Evolutionary conservation across 2,113 vertebrate species (phyloP).

Genomic region (Ptychochromis oligacanthus): DNA sequence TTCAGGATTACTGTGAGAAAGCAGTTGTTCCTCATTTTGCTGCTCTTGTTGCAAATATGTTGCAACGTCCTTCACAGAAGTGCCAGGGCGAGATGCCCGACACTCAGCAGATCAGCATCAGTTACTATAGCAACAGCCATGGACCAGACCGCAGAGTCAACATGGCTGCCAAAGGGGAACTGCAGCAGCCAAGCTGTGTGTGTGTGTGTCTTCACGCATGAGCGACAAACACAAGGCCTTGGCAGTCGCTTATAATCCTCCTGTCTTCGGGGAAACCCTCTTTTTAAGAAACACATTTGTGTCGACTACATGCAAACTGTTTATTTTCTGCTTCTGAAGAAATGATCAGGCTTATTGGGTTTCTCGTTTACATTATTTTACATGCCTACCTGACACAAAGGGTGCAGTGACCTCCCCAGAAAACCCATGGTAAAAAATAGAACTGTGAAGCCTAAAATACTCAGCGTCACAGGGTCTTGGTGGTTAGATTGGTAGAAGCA

Average conservation of each 20-base stretch:
- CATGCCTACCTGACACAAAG: background rate
- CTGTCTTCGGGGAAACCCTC: background rate
- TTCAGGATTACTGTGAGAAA: background rate
- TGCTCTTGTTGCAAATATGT: constrained; percentile 27
- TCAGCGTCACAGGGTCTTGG: background rate
- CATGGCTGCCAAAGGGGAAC: constrained; percentile 60
- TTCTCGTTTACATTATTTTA: background rate
- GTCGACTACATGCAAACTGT: background rate
- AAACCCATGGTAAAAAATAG: background rate
- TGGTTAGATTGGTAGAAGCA: background rate
- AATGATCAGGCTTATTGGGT: background rate
- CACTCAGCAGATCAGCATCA: constrained; percentile 54
- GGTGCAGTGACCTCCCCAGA: background rate
- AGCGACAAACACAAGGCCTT: background rate
- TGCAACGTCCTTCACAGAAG: constrained; percentile 2
- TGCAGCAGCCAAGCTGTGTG: constrained; percentile 36
- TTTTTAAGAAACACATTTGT: background rate
- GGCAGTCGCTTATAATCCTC: background rate
- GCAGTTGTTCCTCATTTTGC: background rate
- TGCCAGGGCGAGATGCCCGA: constrained; percentile 40
- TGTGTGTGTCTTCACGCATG: constrained; percentile 21
- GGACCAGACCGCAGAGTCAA: constrained; percentile 48
- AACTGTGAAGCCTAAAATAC: background rate
- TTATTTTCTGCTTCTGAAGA: background rate
- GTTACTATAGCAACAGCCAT: constrained; percentile 65